Conservation (phyloP, 2,797 vertebrate genomes). For the Neostethus bicornis region DNA sequence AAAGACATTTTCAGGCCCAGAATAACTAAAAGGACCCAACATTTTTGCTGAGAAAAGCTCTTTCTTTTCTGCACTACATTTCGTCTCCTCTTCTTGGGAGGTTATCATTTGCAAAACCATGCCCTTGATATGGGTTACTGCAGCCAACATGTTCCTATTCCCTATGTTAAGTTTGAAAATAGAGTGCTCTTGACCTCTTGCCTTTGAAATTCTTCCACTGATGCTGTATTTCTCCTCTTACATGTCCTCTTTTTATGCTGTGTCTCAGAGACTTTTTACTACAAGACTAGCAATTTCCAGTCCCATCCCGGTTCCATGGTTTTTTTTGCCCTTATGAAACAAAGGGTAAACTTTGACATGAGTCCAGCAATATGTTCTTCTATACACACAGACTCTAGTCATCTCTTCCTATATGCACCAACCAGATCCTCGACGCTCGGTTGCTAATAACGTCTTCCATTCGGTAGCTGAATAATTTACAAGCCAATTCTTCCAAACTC, state of each 20-base stretch:
- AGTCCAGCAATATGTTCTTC: conserved; percentile 34
- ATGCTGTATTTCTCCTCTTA: conserved; percentile 52
- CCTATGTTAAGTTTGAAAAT: conserved; percentile 75
- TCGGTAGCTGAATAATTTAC: conserved; percentile 57
- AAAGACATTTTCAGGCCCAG: conserved; percentile 63
- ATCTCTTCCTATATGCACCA: conserved; percentile 27
- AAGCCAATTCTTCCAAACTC: conserved; percentile 43
- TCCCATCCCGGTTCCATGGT: conserved; percentile 19
- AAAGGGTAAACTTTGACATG: conserved; percentile 31
- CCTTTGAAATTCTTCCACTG: conserved; percentile 69
- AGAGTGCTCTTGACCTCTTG: conserved; percentile 75
- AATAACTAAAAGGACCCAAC: conserved; percentile 67
- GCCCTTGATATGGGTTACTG: conserved; percentile 71
- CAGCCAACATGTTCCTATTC: conserved; percentile 61
- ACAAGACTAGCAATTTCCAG: conserved; percentile 52
- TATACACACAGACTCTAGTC: conserved; percentile 30
- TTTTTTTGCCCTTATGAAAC: conserved; percentile 26
- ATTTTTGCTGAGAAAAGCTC: conserved; percentile 66
- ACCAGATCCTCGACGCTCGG: conserved; percentile 38
- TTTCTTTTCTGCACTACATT: conserved; percentile 54
- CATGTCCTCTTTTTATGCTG: conserved; percentile 61
- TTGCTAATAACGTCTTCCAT: conserved; percentile 34
- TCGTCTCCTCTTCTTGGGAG: conserved; percentile 58
- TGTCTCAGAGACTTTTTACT: conserved; percentile 62
- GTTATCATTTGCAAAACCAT: conserved; percentile 69